Evolutionary conservation across 2,113 vertebrate species (phyloP).

Genomic region (Anser cygnoides): DNA sequence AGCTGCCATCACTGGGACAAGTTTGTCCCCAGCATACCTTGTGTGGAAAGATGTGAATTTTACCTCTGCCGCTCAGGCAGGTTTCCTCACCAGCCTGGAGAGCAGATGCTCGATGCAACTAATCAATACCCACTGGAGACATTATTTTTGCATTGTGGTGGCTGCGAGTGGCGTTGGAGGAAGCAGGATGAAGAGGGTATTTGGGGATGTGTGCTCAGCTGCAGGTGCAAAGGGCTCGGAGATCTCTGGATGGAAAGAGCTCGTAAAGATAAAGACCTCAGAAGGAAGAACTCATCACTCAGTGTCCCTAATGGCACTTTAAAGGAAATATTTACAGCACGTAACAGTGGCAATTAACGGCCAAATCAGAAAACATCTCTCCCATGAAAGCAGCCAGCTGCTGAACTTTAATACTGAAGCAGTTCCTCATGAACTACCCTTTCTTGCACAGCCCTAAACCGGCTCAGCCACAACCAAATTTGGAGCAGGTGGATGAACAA

Average conservation of each 20-base stretch:
- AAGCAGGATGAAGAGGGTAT: background rate
- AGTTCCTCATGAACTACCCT: background rate
- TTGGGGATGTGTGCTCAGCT: background rate
- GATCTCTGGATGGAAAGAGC: background rate
- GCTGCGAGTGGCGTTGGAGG: background rate
- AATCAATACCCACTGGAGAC: background rate
- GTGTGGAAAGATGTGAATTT: background rate
- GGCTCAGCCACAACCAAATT: background rate
- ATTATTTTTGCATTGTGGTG: background rate
- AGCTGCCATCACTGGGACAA: background rate
- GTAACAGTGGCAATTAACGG: background rate
- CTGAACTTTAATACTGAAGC: background rate
- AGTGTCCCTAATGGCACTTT: background rate
- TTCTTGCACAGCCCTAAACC: background rate
- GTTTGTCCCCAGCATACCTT: background rate
- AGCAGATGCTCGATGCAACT: background rate
- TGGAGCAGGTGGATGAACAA: background rate
- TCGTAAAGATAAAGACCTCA: background rate
- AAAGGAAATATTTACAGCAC: background rate
- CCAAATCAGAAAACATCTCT: background rate
- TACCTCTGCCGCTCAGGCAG: background rate
- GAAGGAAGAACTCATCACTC: background rate
- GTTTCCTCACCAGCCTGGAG: background rate
- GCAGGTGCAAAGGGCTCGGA: background rate
- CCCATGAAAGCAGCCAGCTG: background rate